A percentile compares a stretch with the other conserved stretches of the same genome.
Conservation (phyloP, 2,888 invertebrate species). For the Myopa tessellatipennis region DNA sequence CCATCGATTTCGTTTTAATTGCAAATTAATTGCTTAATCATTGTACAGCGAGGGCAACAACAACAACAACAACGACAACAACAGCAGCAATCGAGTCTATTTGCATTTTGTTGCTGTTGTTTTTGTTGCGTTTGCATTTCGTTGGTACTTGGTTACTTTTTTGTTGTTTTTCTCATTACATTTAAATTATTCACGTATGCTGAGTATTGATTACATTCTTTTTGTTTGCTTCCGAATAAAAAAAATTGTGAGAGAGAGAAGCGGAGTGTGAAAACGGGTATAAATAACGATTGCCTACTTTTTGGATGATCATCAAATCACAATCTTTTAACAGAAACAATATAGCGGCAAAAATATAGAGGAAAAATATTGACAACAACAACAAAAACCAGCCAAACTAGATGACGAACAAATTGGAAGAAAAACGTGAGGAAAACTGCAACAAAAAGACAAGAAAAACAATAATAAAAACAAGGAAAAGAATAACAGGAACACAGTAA, state of each 20-base stretch:
- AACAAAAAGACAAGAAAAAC: no score
- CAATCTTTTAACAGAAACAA: no score
- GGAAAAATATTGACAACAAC: no score
- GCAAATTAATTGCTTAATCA: constrained; percentile 65
- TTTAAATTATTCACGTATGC: constrained; percentile 30
- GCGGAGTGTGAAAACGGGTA: no score
- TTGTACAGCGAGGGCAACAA: constrained; percentile 47
- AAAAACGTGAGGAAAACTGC: no score
- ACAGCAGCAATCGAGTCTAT: constrained; percentile 21
- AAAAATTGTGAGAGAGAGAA: not conserved
- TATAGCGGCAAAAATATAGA: no score
- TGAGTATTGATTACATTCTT: constrained; percentile 26
- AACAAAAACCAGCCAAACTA: no score
- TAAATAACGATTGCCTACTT: not conserved
- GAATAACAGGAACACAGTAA: no score
- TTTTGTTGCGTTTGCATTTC: not conserved
- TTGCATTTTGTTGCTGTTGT: not conserved
- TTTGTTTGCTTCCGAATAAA: not conserved
- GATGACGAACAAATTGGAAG: no score
- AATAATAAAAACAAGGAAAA: no score
- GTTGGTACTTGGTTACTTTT: not conserved
- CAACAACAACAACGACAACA: constrained; percentile 27
- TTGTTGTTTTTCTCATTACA: constrained; percentile 10
- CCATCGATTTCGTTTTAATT: constrained; percentile 58
- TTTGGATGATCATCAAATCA: not conserved